phyloP scores from a whole-genome alignment of 2,797 vertebrate species.

The Poecilia gillii region DNA sequence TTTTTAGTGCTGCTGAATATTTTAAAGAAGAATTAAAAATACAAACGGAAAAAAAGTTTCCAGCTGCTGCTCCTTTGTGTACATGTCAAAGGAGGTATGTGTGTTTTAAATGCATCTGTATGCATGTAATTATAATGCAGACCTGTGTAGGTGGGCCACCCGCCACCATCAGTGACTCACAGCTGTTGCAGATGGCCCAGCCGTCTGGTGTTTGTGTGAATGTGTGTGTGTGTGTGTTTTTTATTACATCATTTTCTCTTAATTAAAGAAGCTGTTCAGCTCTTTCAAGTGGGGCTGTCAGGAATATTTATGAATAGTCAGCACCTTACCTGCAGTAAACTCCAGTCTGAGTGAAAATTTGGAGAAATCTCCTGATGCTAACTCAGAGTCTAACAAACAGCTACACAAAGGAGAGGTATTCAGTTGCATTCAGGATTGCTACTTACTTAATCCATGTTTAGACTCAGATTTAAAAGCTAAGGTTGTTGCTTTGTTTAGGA shows the following conservation, averaged over 20 bases:
- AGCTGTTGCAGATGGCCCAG: constrained; percentile 74
- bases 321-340: constrained; percentile 3
- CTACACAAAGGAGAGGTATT: neutral
- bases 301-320: neutral
- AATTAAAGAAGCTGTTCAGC: neutral
- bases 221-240: constrained; percentile 18
- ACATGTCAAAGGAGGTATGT: constrained; percentile 12
- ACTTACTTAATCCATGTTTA: neutral
- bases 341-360: neutral
- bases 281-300: neutral
- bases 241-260: constrained; percentile 8
- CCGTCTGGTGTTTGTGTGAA: constrained; percentile 61
- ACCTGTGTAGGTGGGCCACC: constrained; percentile 59
- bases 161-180: constrained; percentile 71
- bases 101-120: constrained; percentile 8
- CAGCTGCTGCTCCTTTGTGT: constrained; percentile 9
- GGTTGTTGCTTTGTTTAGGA: neutral
- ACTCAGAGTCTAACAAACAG: neutral
- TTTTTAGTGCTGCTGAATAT: constrained; percentile 38
- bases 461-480: neutral
- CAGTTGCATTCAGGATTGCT: neutral
- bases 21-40: constrained; percentile 22
- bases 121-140: constrained; percentile 7
- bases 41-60: constrained; percentile 6
- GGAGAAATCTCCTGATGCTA: neutral